Base-by-base conservation (phyloP, 1,140 invertebrate genomes). In the Tachypleus tridentatus region DNA sequence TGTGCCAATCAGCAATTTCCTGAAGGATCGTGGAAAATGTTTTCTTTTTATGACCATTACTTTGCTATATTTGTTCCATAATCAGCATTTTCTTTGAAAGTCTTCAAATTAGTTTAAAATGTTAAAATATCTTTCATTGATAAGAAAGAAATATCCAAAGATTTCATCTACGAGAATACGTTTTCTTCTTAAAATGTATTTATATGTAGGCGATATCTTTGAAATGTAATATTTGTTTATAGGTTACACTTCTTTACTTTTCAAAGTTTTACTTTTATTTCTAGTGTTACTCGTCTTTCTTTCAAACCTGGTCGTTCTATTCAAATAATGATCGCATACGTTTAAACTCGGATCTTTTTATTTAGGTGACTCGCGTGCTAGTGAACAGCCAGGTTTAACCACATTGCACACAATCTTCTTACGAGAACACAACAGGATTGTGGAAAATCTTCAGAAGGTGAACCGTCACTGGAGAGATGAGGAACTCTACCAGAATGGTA, bases 391-490 rank as follows among this genome's bases (percentile, higher is more conserved):
- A 52, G 82, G 78, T 52, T 73, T 86, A 5, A 78, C 82, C 3
- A 74, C 79, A 9, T 83, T 84, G 74, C 85, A 86, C 72, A 87
- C 84, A 4, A 68, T 86, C 10, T 76, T 75, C 66, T 76, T 84
- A 73, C 79, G 93, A 0, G 86, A 94, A 70, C 93, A 97, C 74
- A 98, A 98, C 74, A 80, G 89, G 10, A 77, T 97, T 4, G 89
- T 91, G 47, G 85, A 87, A 63, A 85, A 85, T n/a, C 77, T 98
- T 5, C 72, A 77, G 0, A 65, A 74, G 4, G 62, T 88, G 1
- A 96, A 97, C 80, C 86, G 88, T 0, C 73, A 81, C 52, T 97
- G 93, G 94, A 78, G 84, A 60, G 93, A 96, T 70, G 82, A 85
- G 71, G 76, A 76, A 63, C 68, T 84, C 6, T 84, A 80, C 72